Base-by-base conservation (phyloP, 2,113 vertebrate genomes). In the Apeltes quadracus region DNA sequence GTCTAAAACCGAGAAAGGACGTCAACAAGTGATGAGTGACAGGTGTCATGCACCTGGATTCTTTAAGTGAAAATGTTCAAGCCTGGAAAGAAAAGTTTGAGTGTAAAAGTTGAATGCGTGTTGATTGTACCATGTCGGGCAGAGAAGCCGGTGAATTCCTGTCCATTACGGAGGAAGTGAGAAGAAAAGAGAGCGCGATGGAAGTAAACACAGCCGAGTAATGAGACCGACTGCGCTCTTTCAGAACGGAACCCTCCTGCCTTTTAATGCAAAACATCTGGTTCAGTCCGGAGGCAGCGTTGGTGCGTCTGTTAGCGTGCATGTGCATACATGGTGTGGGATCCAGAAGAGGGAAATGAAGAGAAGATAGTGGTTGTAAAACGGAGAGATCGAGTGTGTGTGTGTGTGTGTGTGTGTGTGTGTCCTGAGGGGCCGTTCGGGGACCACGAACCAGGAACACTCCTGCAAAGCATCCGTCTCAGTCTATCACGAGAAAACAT, bases 401-500 rank as follows among this genome's bases (percentile, higher is more conserved):
- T 53, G 70, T 61, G 39, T 8, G 32, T 61, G 29, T 50, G 25
- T 54, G 11, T 55, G 56, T 36, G 39, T 41, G 41, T 32, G n/a
- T 39, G 46, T 41, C 16, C 25, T 25, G 50, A 78, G 66, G 58
- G 46, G 69, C 67, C 46, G 27, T 54, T 81, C 56, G 43, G 63
- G 72, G 67, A 58, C 74, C 27, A 64, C 76, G 79, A 82, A 82
- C 85, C 69, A 86, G 83, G 48, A 56, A 82, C 89, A 84, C 91
- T 92, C 83, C 90, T 93, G 77, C 90, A 94, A 84, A 39, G 78
- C 82, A 90, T 93, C 89, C 88, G 81, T 85, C 88, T 89, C 81
- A 58, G 75, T 81, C 78, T 76, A 83, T 86, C 79, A 84, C 87
- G 90, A 91, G 91, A 93, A 88, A 88, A 93, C 93, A 91, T 92